phyloP scores from a whole-genome alignment of 2,113 vertebrate species.

The Channa maculata region DNA sequence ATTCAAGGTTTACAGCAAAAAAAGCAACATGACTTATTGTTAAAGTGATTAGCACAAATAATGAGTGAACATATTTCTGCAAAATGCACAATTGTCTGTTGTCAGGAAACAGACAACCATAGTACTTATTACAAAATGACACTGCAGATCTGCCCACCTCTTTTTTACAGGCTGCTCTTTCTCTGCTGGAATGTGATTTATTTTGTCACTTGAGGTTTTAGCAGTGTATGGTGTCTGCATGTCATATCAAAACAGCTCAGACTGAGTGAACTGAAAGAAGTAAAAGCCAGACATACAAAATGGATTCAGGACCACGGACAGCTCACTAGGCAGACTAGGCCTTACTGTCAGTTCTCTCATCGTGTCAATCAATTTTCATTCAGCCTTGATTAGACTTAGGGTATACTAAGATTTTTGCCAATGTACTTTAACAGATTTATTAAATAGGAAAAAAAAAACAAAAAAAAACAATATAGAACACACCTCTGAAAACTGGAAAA shows the following conservation, averaged over 20 bases:
- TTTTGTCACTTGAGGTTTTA: conserved; percentile 27
- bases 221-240: conserved; percentile 14
- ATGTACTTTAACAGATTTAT: neutral
- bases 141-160: conserved; percentile 35
- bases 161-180: conserved; percentile 38
- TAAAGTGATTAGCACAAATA: too few species aligned
- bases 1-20: too few species aligned
- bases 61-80: neutral
- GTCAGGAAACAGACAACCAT: neutral
- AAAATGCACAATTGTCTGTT: conserved; percentile 10
- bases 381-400: conserved; percentile 6
- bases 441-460: neutral
- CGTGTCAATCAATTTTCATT: conserved; percentile 43
- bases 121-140: conserved; percentile 18
- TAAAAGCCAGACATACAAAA: conserved; percentile 42
- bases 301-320: conserved; percentile 82
- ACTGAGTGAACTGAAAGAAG: conserved; percentile 32
- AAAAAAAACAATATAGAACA: conserved; percentile 1
- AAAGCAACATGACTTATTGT: too few species aligned
- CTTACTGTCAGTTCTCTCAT: conserved; percentile 18
- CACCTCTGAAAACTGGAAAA: conserved; percentile 5
- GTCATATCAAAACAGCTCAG: conserved; percentile 13
- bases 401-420: conserved; percentile 12
- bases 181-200: conserved; percentile 31
- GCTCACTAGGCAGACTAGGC: conserved; percentile 58